Conservation (phyloP, 2,113 vertebrate genomes). For the Agelaius tricolor region DNA sequence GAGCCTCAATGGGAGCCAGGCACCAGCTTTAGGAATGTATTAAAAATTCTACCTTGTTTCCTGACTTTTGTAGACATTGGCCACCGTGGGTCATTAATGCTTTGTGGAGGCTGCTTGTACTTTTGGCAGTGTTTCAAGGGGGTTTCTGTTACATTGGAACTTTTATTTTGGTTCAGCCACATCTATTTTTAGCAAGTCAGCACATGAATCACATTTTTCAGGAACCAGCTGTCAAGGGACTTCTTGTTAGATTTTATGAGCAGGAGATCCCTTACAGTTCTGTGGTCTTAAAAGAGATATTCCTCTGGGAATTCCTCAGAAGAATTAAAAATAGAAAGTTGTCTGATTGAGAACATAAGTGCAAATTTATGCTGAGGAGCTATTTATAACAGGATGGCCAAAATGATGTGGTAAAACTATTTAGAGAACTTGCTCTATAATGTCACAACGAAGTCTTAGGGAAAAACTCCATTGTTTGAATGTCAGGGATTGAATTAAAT, state of each 20-base stretch:
- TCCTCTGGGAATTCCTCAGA: neutral
- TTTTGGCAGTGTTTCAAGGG: neutral
- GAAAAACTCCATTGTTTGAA: neutral
- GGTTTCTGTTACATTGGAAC: neutral
- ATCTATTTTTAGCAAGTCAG: constrained; percentile 15
- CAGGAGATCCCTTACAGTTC: neutral
- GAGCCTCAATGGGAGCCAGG: neutral
- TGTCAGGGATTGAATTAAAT: neutral
- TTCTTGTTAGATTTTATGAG: neutral
- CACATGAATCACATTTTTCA: neutral
- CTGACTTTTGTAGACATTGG: neutral
- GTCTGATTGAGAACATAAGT: neutral
- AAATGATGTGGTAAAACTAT: neutral
- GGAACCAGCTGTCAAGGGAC: neutral
- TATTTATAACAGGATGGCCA: neutral
- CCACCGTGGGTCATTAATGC: neutral
- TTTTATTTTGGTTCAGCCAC: neutral
- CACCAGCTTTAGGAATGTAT: neutral
- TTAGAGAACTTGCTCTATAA: neutral
- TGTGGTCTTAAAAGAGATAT: neutral
- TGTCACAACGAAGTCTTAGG: neutral
- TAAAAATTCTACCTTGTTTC: neutral
- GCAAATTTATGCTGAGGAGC: neutral
- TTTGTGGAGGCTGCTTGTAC: neutral
- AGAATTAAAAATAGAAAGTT: constrained; percentile 25